Percentiles rank a stretch among this genome's conserved stretches.
phyloP scores from a whole-genome alignment of 2,113 vertebrate genomes.

The Gracilinanus agilis region DNA sequence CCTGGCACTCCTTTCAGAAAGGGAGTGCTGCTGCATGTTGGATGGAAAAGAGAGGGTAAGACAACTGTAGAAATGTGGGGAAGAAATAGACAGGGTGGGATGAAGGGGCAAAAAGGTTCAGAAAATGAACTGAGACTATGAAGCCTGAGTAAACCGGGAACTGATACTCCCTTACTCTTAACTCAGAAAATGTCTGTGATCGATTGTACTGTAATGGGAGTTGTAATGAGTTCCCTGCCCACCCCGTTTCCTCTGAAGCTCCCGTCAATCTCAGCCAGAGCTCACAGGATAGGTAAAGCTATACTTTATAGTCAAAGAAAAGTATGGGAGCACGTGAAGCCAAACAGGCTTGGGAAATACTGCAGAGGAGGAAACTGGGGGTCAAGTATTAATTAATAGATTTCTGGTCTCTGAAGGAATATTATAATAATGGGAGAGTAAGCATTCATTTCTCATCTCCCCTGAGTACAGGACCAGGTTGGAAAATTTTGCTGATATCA shows the following conservation, averaged over 20 bases:
- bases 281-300: background rate
- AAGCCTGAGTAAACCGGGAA: background rate
- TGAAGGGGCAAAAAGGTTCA: background rate
- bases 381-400: background rate
- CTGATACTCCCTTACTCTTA: background rate
- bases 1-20: background rate
- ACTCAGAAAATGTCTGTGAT: background rate
- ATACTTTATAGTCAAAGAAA: background rate
- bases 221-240: background rate
- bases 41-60: background rate
- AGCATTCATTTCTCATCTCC: background rate
- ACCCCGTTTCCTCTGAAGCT: background rate
- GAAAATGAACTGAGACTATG: background rate
- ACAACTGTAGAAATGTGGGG: background rate
- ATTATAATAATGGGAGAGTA: background rate
- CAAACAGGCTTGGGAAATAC: background rate
- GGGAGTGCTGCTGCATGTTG: background rate
- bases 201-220: conserved; percentile 22
- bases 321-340: background rate
- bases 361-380: background rate
- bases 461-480: background rate
- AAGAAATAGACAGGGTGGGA: background rate
- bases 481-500: background rate
- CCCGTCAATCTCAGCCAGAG: background rate
- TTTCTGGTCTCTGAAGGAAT: background rate